Conservation (phyloP, 1,140 invertebrate species). For the Coenobita brevimanus region DNA sequence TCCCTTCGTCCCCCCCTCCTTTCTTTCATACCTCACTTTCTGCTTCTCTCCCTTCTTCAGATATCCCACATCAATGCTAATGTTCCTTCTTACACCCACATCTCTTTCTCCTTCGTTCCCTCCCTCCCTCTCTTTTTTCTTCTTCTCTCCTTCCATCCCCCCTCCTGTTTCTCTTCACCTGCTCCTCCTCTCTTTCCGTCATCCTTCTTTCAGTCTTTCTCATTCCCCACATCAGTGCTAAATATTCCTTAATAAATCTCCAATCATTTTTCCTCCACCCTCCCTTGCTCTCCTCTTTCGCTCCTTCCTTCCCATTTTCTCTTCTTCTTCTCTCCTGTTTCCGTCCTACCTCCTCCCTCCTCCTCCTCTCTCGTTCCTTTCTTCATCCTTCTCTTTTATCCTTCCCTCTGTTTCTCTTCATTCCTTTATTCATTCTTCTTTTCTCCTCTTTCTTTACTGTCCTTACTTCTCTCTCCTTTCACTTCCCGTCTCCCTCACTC, state of each 20-base stretch:
- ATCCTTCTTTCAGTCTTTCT: not conserved
- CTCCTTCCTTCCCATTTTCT: not conserved
- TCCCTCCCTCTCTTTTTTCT: not conserved
- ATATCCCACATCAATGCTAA: not conserved
- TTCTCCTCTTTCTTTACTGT: too few species aligned
- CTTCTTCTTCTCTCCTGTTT: too few species aligned
- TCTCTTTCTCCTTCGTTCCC: not conserved
- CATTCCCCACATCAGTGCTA: not conserved
- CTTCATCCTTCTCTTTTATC: too few species aligned
- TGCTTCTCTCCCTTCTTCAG: not conserved
- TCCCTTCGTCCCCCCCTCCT: not conserved
- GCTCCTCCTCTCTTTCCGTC: not conserved
- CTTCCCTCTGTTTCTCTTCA: too few species aligned
- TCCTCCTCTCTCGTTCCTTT: too few species aligned
- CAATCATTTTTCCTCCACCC: not conserved
- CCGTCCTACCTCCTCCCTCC: too few species aligned
- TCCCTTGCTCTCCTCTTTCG: not conserved
- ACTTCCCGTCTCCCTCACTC: too few species aligned
- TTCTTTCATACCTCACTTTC: not conserved
- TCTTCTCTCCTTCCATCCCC: not conserved
- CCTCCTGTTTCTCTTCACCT: not conserved
- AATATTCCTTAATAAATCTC: too few species aligned
- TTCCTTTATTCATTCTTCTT: too few species aligned
- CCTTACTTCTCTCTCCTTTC: too few species aligned
- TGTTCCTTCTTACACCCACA: not conserved